Base-by-base conservation (phyloP, 2,888 invertebrate species). In the Epistrophe grossulariae region DNA sequence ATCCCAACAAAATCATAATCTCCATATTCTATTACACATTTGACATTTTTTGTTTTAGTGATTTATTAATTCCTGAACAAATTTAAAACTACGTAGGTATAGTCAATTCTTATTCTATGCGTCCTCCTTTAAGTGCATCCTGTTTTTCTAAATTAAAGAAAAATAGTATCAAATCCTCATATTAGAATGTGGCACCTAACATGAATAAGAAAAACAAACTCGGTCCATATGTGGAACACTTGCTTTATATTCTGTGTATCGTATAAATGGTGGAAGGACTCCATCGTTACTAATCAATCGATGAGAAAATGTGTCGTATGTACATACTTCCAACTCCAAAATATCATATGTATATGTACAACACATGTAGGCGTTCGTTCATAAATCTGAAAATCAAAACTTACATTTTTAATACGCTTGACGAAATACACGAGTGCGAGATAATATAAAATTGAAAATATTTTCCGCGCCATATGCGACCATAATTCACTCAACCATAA, bases 51-150 rank as follows among this genome's bases (percentile, higher is more conserved):
- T n/a, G n/a, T n/a, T 43, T 38, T 45, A 15, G 79, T 88, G 88
- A 88, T 88, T 88, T 88, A 88, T 88, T 84, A 88, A 88, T 88
- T 88, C 88, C 88, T 84, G 72, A 88, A 88, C 84, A 84, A 84
- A 88, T 84, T 88, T 72, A 31, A 50, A 84, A 45, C 60, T 62
- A 55, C 50, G 68, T 7, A 31, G 2, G 31, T 57, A 8, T 57
- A 17, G n/a, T n/a, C n/a, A n/a, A 52, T 64, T 10, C 4, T 68
- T 57, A 68, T 57, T 10, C 10, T 71, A 74, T 72, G 19, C 55
- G 24, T 35, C 70, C 45, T 66, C 57, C 79, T 60, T 78, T 74
- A 82, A 87, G 82, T 87, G 82, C 87, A 87, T 87, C 82, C 87
- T 87, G 87, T 79, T 82, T 87, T 55, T 28, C 31, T 31, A 60